Evolutionary conservation across 2,797 vertebrate species (phyloP), one percentile per base, ranked within the genome.

Genomic region (Protosalanx chinensis): DNA sequence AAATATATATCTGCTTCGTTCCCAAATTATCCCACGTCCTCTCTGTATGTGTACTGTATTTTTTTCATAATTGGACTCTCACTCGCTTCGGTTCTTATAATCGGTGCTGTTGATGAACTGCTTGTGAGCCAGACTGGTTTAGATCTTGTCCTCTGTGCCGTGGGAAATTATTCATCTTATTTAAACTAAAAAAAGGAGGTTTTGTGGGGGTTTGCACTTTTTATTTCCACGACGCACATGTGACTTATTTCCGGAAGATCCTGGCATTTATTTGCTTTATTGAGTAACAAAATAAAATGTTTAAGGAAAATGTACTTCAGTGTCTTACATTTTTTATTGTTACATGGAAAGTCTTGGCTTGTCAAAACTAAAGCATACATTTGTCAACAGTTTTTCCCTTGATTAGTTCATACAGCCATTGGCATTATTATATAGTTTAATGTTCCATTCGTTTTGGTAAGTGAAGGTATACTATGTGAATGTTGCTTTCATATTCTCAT

Each of bases 161-260:
- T 89, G 88, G 86, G 84, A 88, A 88, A 81, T 73, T 81, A 75
- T 64, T 86, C 86, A 90, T 87, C 88, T 89, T 91, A 92, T 94
- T 91, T 91, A 90, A 90, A 90, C 64, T 27, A 27, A 27, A 61
- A 90, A 86, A 81, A 73, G 87, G 87, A 89, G 87, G 84, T 89
- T 88, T 84, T 83, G 85, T 89, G 87, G 88, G 88, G 85, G 90
- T 90, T 91, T 93, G 92, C 92, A 93, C 91, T 93, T 93, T 93
- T 89, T 86, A 80, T 84, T 89, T 89, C 88, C 88, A 92, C 82
- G 82, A 88, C 84, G 89, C 84, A 91, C 85, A 86, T 90, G 86
- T 87, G 86, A 92, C 81, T 87, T 86, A 82, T 88, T 89, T 77
- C 82, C 68, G 62, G 87, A 91, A 80, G 10, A 88, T 85, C 86